These are phyloP conservation scores for Limonius californicus DNA, from an alignment of 1,140 invertebrate genomes.

Conservation along the genomic window DNA sequence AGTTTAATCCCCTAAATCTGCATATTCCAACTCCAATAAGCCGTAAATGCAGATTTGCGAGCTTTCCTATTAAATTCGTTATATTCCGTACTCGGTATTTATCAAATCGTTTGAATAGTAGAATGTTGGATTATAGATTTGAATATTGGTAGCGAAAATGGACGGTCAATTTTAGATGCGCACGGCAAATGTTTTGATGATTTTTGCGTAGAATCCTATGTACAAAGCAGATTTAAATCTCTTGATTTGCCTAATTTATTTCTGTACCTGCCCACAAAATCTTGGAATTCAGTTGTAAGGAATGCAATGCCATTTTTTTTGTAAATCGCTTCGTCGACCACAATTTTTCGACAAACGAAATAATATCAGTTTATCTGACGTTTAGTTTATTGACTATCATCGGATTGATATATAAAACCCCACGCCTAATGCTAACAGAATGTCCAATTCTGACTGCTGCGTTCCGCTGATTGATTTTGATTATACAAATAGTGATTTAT, in stretches of 20 bases:
- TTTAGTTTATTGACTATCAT: not conserved
- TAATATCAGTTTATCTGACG: not conserved
- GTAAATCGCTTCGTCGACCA: too few species aligned
- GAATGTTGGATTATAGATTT: not conserved
- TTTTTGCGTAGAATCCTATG: too few species aligned
- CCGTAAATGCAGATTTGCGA: constrained; percentile 20
- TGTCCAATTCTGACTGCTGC: too few species aligned
- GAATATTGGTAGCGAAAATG: too few species aligned
- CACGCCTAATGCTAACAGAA: not conserved
- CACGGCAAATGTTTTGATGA: too few species aligned
- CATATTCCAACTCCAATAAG: constrained; percentile 25
- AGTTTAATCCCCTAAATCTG: constrained; percentile 23
- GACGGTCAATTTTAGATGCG: too few species aligned
- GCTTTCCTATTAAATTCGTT: constrained; percentile 20
- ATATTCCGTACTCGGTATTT: constrained; percentile 9
- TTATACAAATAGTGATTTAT: not conserved
- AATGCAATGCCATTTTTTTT: too few species aligned
- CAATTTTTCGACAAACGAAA: too few species aligned
- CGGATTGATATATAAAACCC: not conserved
- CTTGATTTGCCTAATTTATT: too few species aligned
- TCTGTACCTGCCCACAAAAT: too few species aligned
- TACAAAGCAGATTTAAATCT: too few species aligned
- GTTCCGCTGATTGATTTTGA: not conserved
- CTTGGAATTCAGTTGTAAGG: too few species aligned
- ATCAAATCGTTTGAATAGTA: not conserved